These are phyloP conservation scores for Sebastes iracundus DNA, from an alignment of 2,797 vertebrate species.

Conservation along the genomic window DNA sequence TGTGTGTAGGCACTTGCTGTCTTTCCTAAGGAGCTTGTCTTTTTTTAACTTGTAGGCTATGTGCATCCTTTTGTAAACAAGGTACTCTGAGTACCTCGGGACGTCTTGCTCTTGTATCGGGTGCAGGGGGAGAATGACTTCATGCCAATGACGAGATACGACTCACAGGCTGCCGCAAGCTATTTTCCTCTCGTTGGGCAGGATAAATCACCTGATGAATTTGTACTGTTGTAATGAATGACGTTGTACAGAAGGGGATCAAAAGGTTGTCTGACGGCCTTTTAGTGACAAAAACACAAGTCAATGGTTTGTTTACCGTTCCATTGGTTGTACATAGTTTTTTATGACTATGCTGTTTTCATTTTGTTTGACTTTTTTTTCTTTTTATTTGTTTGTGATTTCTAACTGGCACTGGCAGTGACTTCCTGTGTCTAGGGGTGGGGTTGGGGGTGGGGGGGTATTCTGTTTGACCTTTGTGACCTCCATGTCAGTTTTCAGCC, in stretches of 20 bases:
- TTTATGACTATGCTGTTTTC: slow-evolving; percentile 82
- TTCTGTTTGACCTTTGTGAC: slow-evolving; percentile 64
- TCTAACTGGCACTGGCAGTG: slow-evolving; percentile 72
- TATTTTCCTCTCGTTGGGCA: slow-evolving; percentile 92
- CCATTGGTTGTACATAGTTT: slow-evolving; percentile 91
- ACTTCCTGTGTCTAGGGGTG: slow-evolving; percentile 42
- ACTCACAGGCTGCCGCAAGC: slow-evolving; percentile 90
- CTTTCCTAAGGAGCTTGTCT: slow-evolving; percentile 94
- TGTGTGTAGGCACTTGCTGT: slow-evolving; percentile 92
- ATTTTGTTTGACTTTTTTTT: slow-evolving; percentile 44
- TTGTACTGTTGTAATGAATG: slow-evolving; percentile 90
- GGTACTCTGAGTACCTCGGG: slow-evolving; percentile 88
- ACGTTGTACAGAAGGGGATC: slow-evolving; percentile 90
- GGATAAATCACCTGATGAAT: slow-evolving; percentile 86
- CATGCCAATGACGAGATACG: slow-evolving; percentile 73
- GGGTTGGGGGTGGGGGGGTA: not conserved
- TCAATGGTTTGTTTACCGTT: slow-evolving; percentile 87
- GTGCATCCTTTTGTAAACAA: slow-evolving; percentile 90
- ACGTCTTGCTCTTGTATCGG: slow-evolving; percentile 62
- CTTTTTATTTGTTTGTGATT: slow-evolving; percentile 64
- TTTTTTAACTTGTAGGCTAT: slow-evolving; percentile 89
- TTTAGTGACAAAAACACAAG: slow-evolving; percentile 85
- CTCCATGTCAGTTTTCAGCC: slow-evolving; percentile 68
- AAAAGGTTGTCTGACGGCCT: slow-evolving; percentile 89
- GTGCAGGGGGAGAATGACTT: slow-evolving; percentile 74